Evolutionary conservation across 2,888 invertebrate species (phyloP).

Genomic region (Eupithecia subfuscata): DNA sequence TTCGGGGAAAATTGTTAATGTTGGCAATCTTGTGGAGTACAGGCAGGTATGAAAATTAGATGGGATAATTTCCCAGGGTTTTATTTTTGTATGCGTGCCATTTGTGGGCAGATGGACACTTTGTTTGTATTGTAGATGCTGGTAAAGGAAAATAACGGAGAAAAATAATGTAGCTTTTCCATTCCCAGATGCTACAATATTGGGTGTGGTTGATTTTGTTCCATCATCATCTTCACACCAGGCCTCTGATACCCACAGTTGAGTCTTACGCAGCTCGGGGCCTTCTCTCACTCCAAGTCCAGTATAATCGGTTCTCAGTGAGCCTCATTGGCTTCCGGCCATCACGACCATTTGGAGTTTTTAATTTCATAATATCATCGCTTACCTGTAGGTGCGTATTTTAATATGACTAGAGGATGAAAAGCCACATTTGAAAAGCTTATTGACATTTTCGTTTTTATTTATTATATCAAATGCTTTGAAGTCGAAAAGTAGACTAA

Average conservation of each 20-base stretch:
- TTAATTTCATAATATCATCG: neutral
- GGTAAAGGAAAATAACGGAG: neutral
- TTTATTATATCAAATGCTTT: neutral
- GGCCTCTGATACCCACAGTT: neutral
- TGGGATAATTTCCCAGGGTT: slow-evolving; percentile 24
- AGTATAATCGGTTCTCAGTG: too few relatives aligned
- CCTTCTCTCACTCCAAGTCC: neutral
- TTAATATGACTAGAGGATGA: neutral
- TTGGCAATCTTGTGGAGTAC: slow-evolving; percentile 34
- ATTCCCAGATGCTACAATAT: neutral
- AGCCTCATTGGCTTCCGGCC: too few relatives aligned
- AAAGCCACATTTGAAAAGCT: neutral
- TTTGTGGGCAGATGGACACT: neutral
- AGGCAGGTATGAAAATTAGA: slow-evolving; percentile 19
- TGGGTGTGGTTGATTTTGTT: neutral
- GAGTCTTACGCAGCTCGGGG: too few relatives aligned
- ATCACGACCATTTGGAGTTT: neutral
- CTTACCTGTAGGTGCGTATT: too few relatives aligned
- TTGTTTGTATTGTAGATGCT: neutral
- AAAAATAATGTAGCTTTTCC: neutral
- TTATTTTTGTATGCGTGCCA: slow-evolving; percentile 26
- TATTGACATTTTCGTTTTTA: neutral
- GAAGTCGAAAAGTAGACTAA: neutral
- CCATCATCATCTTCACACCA: neutral
- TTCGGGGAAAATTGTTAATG: slow-evolving; percentile 32